Evolutionary conservation across 2,888 invertebrate species (phyloP), one percentile per base, ranked within the genome.

Genomic region (Leptura quadrifasciata): DNA sequence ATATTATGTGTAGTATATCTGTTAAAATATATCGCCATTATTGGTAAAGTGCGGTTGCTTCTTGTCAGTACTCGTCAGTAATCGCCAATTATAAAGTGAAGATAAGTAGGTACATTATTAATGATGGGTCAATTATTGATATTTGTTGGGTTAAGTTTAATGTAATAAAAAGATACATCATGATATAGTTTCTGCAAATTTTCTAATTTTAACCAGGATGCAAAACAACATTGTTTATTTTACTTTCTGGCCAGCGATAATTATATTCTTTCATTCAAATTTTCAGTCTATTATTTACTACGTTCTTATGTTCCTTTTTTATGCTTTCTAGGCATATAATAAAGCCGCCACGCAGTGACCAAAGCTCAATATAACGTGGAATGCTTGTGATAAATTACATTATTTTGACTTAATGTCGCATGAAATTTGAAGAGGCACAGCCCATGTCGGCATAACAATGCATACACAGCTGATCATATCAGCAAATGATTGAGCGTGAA

Each of bases 381-480:
- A 83, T 85, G 83, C 84, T 85, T 84, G 84, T 87, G 87, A 88
- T 87, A 87, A 87, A 88, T 88, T 87, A 88, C 85, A 86, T 87
- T 88, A 88, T 88, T 88, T 87, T 88, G 87, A 87, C 85, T 89
- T 88, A 89, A 89, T 87, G 89, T 88, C 88, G 89, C 89, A 88
- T 89, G 89, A 89, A 89, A 89, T 89, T 88, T 87, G 87, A 88
- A 88, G 87, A 88, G 87, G 87, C 87, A 86, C 83, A 85, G 84
- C 85, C 87, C 86, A 87, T 86, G 87, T 87, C 88, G 88, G 87
- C 86, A 86, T 85, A 86, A 87, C 87, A 87, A 87, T 87, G 86
- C 86, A 87, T 83, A 81, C 78, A 84, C 83, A 86, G 85, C 85
- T 86, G 88, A 88, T 88, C 87, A 85, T 88, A 88, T 88, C 88